Base-by-base conservation (phyloP, 2,888 invertebrate species). In the Ormyrus labotus region DNA sequence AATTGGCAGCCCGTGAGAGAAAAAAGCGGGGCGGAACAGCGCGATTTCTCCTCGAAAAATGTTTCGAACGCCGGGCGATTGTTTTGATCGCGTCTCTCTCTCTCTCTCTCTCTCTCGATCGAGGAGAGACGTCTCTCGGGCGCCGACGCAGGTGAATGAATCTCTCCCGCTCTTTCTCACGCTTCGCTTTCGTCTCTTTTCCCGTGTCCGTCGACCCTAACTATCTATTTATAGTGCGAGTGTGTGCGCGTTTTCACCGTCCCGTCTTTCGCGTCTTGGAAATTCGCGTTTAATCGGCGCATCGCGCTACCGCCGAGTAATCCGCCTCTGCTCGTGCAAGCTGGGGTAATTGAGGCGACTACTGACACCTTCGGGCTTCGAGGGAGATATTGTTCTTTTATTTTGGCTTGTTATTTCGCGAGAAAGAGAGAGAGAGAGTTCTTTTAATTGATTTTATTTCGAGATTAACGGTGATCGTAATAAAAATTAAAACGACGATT, bases 141-240 rank as follows among this genome's bases (percentile, higher is more conserved):
- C n/a, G 47, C 19, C 47, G 55, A 19, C n/a, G 45, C 83, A 83
- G 87, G 87, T 87, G 86, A 87, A 87, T 83, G 84, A 87, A 86
- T 84, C 82, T 84, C 82, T 68, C 78, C n/a, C 48, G 63, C 13
- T 64, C 19, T 65, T 83, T 86, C 84, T 84, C 84, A 84, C 84
- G 85, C 84, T 86, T 84, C 82, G 80, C 84, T 84, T 84, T 85
- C 82, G 83, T 85, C 85, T 85, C 85, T 87, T 87, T 85, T 19
- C 82, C 83, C 84, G 85, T 88, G 89, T 88, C 87, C 89, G 85
- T 88, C 89, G 88, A 89, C 89, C 89, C 89, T 87, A 88, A 88
- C 88, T 87, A 85, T 87, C 88, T 88, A 89, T 89, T 88, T 88
- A 88, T 88, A 89, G 85, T 86, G 58, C 51, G 47, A 19, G 19